A percentile compares a stretch with the other conserved stretches of the same genome.
Conservation (phyloP, 2,113 vertebrate genomes). For the Stigmatopora argus region DNA sequence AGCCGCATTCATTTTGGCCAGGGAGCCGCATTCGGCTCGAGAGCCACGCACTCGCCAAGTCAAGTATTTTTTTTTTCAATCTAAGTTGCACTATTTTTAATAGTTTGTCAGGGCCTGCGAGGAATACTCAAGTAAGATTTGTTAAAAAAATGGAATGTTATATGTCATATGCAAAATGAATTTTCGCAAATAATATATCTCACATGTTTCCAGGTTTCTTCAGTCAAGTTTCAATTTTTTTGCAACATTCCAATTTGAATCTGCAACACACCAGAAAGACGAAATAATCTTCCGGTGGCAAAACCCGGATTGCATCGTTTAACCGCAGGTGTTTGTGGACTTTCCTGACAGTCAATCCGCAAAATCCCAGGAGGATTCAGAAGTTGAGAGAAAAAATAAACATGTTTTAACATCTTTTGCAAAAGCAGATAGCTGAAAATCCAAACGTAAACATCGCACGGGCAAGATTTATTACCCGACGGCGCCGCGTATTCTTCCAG, state of each 20-base stretch:
- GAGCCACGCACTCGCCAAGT: no score
- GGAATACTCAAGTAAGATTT: no score
- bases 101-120: no score
- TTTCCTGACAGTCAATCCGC: not conserved
- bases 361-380: constrained; percentile 20
- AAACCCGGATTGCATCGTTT: not conserved
- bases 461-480: constrained; percentile 54
- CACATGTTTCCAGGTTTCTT: no score
- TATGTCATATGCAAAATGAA: no score
- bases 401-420: constrained; percentile 15
- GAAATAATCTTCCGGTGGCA: not conserved
- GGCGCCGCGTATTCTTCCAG: constrained; percentile 41
- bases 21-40: no score
- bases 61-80: no score
- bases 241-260: not conserved
- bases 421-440: constrained; percentile 31
- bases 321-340: not conserved
- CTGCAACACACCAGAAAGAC: not conserved
- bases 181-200: no score
- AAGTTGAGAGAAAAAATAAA: not conserved
- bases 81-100: no score
- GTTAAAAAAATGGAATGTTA: no score
- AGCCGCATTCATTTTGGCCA: no score
- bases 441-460: constrained; percentile 21
- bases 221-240: not conserved